Percentiles rank a stretch among this genome's conserved stretches.
phyloP scores from a whole-genome alignment of 2,113 vertebrate species.

The Esox niger region DNA sequence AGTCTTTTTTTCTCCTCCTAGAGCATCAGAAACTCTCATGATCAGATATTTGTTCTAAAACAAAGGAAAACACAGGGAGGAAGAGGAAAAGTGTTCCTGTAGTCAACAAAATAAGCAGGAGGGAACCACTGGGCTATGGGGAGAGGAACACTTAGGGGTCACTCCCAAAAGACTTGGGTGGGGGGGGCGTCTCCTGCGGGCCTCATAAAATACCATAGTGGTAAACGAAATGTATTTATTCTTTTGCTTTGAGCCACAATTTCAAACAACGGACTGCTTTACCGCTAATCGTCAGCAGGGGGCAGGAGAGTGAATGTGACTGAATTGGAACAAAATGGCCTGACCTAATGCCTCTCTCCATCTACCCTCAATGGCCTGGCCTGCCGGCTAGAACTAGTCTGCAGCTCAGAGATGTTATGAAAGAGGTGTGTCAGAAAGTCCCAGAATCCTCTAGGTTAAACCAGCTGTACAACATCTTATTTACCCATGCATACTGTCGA shows the following conservation, averaged over 20 bases:
- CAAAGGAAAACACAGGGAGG: background rate
- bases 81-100: background rate
- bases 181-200: too few species aligned
- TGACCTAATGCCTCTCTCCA: slow-evolving; percentile 2
- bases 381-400: slow-evolving; percentile 7
- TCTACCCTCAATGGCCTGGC: background rate
- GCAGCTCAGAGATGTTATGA: slow-evolving; percentile 13
- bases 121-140: background rate
- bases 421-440: background rate
- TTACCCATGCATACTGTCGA: too few species aligned
- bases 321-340: slow-evolving; percentile 55
- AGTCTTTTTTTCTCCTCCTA: background rate
- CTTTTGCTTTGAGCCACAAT: background rate
- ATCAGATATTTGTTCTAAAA: background rate
- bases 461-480: too few species aligned
- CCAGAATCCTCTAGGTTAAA: too few species aligned
- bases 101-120: background rate
- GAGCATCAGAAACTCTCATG: slow-evolving; percentile 3
- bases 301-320: slow-evolving; percentile 39
- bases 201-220: background rate
- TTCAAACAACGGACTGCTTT: background rate
- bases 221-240: background rate
- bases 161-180: too few species aligned
- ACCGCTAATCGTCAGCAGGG: slow-evolving; percentile 31
- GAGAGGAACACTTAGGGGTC: background rate